Conservation (phyloP, 2,797 vertebrate genomes). For the Enteromius trimaculatus region DNA sequence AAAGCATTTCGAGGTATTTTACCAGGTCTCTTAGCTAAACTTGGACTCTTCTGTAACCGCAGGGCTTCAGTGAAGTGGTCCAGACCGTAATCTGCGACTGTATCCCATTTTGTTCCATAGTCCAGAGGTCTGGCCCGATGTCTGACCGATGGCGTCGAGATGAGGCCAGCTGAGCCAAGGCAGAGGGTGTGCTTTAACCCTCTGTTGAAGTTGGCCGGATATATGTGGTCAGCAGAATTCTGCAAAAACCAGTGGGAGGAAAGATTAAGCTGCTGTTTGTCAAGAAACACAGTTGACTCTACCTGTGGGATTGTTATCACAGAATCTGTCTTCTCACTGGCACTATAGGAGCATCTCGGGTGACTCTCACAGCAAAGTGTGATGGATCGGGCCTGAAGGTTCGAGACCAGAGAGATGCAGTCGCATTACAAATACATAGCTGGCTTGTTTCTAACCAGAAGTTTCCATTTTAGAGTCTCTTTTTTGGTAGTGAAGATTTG, state of each 20-base stretch:
- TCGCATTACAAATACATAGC: background rate
- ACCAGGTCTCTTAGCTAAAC: slow-evolving; percentile 13
- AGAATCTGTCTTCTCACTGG: slow-evolving; percentile 50
- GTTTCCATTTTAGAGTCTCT: background rate
- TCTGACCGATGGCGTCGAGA: slow-evolving; percentile 24
- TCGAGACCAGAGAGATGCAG: background rate
- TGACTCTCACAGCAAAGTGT: background rate
- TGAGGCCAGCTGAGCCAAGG: slow-evolving; percentile 15
- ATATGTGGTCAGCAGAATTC: slow-evolving; percentile 25
- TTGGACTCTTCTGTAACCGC: slow-evolving; percentile 24
- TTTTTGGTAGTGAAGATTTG: background rate
- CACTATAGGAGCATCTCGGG: background rate
- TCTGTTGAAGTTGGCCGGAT: slow-evolving; percentile 38
- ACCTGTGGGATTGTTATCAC: slow-evolving; percentile 52
- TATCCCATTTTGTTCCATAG: slow-evolving; percentile 6
- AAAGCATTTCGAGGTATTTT: background rate
- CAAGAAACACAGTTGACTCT: slow-evolving; percentile 53
- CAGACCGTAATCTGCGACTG: background rate
- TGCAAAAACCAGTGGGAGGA: slow-evolving; percentile 30
- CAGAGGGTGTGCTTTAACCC: slow-evolving; percentile 17
- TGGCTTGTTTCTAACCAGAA: background rate
- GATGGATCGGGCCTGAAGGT: slow-evolving; percentile 22
- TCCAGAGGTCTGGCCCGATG: slow-evolving; percentile 13
- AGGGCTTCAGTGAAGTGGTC: background rate
- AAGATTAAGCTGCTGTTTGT: slow-evolving; percentile 59